Conservation (phyloP, 2,113 vertebrate genomes). For the Furnarius figulus region DNA sequence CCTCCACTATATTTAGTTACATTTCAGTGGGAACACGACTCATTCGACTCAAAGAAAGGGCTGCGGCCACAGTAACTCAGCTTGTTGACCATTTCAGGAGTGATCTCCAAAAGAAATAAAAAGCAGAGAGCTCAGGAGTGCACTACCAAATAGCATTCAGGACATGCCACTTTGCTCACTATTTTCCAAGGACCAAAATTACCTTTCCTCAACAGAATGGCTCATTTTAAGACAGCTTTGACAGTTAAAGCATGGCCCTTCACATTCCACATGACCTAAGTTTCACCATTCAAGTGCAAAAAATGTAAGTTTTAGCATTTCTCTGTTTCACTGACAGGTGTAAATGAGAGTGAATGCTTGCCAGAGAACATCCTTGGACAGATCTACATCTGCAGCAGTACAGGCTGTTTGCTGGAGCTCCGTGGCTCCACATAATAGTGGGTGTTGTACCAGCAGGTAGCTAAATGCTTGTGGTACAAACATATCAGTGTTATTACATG, state of each 20-base stretch:
- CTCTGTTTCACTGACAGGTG: not conserved
- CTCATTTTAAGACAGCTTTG: not conserved
- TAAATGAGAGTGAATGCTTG: not conserved
- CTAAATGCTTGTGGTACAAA: not conserved
- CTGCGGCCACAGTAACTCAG: not conserved
- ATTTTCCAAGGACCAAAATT: not conserved
- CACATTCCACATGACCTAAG: not conserved
- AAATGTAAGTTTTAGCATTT: not conserved
- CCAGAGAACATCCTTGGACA: not conserved
- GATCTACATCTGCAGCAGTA: not conserved
- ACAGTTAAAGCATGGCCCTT: not conserved
- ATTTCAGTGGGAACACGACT: not conserved
- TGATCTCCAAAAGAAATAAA: not conserved
- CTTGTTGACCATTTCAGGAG: not conserved
- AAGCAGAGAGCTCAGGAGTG: not conserved
- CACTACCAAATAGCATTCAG: not conserved
- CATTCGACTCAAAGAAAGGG: not conserved
- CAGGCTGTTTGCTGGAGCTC: not conserved
- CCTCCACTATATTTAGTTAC: not conserved
- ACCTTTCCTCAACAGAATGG: not conserved
- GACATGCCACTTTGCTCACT: not conserved
- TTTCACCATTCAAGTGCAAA: not conserved
- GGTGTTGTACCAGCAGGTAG: not conserved
- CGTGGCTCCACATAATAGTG: not conserved
- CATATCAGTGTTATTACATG: not conserved